Base-by-base conservation (phyloP, 1,140 invertebrate genomes). In the Piezodorus guildinii region DNA sequence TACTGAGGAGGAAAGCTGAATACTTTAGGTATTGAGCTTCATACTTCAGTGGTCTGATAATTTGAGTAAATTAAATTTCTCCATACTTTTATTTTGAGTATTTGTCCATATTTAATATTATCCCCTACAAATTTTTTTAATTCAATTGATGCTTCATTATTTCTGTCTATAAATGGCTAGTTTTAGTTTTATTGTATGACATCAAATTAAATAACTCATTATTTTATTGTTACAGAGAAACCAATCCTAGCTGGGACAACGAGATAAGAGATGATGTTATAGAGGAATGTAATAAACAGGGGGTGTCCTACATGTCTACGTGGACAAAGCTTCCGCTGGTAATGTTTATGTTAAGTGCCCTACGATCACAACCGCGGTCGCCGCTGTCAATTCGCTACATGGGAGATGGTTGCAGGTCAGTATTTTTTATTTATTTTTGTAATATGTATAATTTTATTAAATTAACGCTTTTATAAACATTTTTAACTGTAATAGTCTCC, bases 341-440 rank as follows among this genome's bases (percentile, higher is more conserved):
- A 98, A 98, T 74, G 95, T 99, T 1, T 99, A 99, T 75, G 94
- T 98, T 6, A 99, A 99, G 75, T 98, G 95, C 79, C 94, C 96
- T 2, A 92, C 91, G 3, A 95, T 98, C 69, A 86, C 90, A 3
- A 94, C 93, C 6, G 96, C 96, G 0, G 91, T 96, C 0, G 90
- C 94, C 3, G 92, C 95, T 0, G 96, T 99, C 0, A 95, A 94
- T 76, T 88, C 93, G 1, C 78, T 99, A 17, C 96, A 99, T 76
- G 97, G 97, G 3, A 79, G 97, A 65, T 99, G 92, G 88, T 99
- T 79, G 94, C 93, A 39, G 85, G 85, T 82, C 72, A 70, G 73
- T 65, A 1, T 34, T 39, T 6, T 25, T 52, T 59, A 10, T 34
- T n/a, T n/a, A n/a, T n/a, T n/a, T n/a, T n/a, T n/a, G n/a, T n/a